Evolutionary conservation across 2,113 vertebrate genomes (phyloP).

Genomic region (Phoxinus phoxinus): DNA sequence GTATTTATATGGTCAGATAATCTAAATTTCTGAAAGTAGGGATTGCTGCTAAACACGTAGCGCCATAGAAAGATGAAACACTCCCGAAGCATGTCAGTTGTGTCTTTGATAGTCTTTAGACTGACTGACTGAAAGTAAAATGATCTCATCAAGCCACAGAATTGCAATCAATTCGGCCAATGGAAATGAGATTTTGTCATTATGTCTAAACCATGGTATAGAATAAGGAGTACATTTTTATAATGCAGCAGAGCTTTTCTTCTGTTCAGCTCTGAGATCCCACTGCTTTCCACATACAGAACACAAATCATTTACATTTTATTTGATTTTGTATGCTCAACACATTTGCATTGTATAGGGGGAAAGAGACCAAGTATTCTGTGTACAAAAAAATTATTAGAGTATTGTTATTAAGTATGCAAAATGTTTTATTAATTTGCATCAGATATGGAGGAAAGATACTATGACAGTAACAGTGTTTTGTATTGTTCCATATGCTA

Average conservation of each 20-base stretch:
- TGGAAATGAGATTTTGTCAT: background rate
- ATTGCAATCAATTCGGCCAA: background rate
- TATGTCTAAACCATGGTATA: background rate
- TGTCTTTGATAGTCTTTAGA: background rate
- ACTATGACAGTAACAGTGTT: background rate
- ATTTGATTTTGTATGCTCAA: background rate
- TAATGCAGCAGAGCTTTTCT: background rate
- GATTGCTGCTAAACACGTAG: background rate
- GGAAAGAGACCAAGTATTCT: too few species aligned
- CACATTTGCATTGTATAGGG: background rate
- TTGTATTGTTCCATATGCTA: background rate
- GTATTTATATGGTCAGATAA: background rate
- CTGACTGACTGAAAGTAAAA: constrained; percentile 15
- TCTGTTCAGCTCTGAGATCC: background rate
- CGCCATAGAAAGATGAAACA: background rate
- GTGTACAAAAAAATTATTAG: background rate
- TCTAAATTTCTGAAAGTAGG: background rate
- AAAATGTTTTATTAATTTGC: background rate
- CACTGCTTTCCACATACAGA: background rate
- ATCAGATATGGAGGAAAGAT: background rate
- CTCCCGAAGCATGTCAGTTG: background rate
- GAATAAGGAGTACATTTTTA: background rate
- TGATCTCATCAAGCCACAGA: background rate
- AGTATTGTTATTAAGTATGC: background rate
- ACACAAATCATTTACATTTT: background rate